Evolutionary conservation across 2,797 vertebrate species (phyloP), one percentile per base, ranked within the genome.

Genomic region (Numenius phaeopus): DNA sequence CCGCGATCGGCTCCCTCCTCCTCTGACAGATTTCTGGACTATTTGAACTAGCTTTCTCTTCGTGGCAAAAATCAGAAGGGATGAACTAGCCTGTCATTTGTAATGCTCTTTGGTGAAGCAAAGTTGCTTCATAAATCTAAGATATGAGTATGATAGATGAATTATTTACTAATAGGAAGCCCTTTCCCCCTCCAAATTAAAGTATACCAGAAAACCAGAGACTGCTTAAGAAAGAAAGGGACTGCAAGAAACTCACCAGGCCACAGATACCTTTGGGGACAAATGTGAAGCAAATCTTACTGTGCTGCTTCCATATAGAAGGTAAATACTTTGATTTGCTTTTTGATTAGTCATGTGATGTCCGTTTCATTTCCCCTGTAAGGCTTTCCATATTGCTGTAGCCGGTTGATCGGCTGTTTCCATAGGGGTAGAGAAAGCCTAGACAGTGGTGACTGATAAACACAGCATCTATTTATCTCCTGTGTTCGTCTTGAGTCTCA

Each of bases 151-250:
- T 64, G 71, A 67, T 59, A 91, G 75, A 94, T 95, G 12, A 94
- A 94, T 94, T 92, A 94, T 96, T 96, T 95, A 96, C 75, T 81
- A 78, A 85, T 62, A 87, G 58, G 64, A 92, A 87, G 8, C 23
- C 71, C 47, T 87, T 89, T 89, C 2, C 40, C 16, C n/a, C 59
- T 90, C 73, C 57, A 90, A 89, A 85, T 71, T 89, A 67, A 93
- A 90, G 73, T 71, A 40, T 20, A n/a, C 16, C 30, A 71, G 52
- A 84, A 89, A 89, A 90, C 23, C 64, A 78, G 80, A 77, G 94
- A 80, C 37, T 90, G 10, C 40, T 42, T 54, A 34, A 83, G 72
- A 77, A 91, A 82, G 37, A 89, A 85, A 64, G 34, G 21, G 49
- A 16, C 39, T 87, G 15, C 49, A 64, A 62, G 77, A 94, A 82